Evolutionary conservation across 2,888 invertebrate species (phyloP).

Genomic region (Drosophila ezoana): DNA sequence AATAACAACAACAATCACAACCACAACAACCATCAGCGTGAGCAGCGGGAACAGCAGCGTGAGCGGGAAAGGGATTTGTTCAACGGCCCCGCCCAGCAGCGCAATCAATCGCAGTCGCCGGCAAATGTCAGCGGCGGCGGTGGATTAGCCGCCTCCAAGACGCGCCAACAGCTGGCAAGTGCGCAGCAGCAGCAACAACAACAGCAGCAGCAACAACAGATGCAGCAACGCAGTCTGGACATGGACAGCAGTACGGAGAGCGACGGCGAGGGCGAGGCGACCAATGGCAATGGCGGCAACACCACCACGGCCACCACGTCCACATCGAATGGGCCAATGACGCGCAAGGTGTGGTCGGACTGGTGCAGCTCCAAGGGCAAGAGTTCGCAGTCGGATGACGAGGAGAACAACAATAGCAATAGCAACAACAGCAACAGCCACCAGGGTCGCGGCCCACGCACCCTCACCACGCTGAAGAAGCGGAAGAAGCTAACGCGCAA

Average conservation of each 20-base stretch:
- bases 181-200: conserved; percentile 66
- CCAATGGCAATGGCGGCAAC: conserved; percentile 68
- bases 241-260: conserved; percentile 82
- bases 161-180: conserved; percentile 69
- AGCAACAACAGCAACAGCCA: conserved; percentile 70
- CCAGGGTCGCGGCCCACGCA: conserved; percentile 70
- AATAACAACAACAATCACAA: conserved; percentile 49
- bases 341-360: conserved; percentile 91
- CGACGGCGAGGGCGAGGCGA: conserved; percentile 78
- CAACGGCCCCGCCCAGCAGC: conserved; percentile 52
- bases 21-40: conserved; percentile 48
- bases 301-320: conserved; percentile 63
- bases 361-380: conserved; percentile 88
- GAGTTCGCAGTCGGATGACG: conserved; percentile 88
- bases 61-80: conserved; percentile 38
- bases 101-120: conserved; percentile 67
- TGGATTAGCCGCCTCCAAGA: conserved; percentile 63
- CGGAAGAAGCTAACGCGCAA: conserved; percentile 85
- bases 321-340: conserved; percentile 86
- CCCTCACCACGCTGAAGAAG: conserved; percentile 80
- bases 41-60: conserved; percentile 43
- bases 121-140: conserved; percentile 61
- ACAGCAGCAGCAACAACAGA: conserved; percentile 63
- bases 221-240: conserved; percentile 73
- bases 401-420: conserved; percentile 85